A percentile compares a stretch with the other conserved stretches of the same genome.
Conservation (phyloP, 2,888 invertebrate species). For the Eupeodes luniger region DNA sequence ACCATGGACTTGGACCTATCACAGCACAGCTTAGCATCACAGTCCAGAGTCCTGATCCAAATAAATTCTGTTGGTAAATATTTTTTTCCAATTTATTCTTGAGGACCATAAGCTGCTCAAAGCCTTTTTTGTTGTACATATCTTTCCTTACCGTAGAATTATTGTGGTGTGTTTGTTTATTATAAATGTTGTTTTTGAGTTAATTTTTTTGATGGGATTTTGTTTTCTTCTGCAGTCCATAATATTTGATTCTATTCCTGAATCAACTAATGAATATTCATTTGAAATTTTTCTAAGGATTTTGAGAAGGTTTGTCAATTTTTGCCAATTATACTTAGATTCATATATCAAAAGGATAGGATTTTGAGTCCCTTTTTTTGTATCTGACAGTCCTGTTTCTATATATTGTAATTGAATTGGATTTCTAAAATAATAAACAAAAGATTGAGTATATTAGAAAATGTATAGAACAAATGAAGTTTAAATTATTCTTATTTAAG, state of each 20-base stretch:
- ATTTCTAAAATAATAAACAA: too few relatives aligned
- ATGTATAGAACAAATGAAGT: too few relatives aligned
- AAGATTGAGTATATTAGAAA: too few relatives aligned
- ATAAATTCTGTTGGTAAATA: slow-evolving; percentile 60
- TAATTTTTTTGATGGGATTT: not conserved
- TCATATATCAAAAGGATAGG: not conserved
- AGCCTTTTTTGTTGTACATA: slow-evolving; percentile 35
- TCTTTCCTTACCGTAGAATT: slow-evolving; percentile 8
- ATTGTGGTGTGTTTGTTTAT: not conserved
- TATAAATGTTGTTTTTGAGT: not conserved
- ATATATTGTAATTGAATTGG: too few relatives aligned
- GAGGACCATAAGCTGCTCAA: slow-evolving; percentile 50
- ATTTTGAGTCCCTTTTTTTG: not conserved
- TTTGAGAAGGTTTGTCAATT: not conserved
- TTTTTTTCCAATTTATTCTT: slow-evolving; percentile 66
- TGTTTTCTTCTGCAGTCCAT: not conserved
- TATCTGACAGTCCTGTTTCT: too few relatives aligned
- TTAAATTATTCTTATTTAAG: too few relatives aligned
- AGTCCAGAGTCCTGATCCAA: slow-evolving; percentile 35
- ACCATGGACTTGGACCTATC: not conserved
- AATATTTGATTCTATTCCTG: not conserved
- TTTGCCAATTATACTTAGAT: too few relatives aligned
- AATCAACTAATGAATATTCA: slow-evolving; percentile 14
- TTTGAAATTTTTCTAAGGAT: not conserved
- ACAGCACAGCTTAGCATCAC: too few relatives aligned